Evolutionary conservation across 2,888 invertebrate species (phyloP).

Genomic region (Campaea margaritaria): DNA sequence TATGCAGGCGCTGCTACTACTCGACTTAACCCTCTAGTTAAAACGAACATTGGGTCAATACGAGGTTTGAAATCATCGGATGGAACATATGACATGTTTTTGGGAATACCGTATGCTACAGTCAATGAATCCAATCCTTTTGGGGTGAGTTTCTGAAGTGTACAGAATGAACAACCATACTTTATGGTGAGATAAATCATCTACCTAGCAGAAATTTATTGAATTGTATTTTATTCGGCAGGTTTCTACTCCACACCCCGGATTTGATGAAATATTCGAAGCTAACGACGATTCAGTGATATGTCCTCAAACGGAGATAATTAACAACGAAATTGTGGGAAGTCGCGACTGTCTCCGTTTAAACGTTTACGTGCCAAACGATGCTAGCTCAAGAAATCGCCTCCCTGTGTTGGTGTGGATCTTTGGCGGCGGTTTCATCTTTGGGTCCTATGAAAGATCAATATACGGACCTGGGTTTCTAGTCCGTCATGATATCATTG

Average conservation of each 20-base stretch:
- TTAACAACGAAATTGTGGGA: slow-evolving; percentile 48
- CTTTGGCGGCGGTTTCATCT: slow-evolving; percentile 56
- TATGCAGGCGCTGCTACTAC: slow-evolving; percentile 38
- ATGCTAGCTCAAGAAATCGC: slow-evolving; percentile 49
- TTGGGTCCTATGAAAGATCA: slow-evolving; percentile 52
- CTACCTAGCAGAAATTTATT: background rate
- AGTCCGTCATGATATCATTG: slow-evolving; percentile 59
- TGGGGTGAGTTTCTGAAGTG: slow-evolving; percentile 53
- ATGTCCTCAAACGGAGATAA: slow-evolving; percentile 61
- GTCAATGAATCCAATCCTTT: slow-evolving; percentile 61
- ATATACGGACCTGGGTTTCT: slow-evolving; percentile 57
- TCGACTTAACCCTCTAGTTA: slow-evolving; percentile 58
- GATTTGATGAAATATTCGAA: slow-evolving; percentile 56
- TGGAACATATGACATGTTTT: slow-evolving; percentile 63
- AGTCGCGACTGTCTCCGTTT: slow-evolving; percentile 56
- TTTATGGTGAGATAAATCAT: background rate
- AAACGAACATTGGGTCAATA: slow-evolving; percentile 57
- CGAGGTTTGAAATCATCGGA: slow-evolving; percentile 58
- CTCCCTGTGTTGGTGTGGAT: slow-evolving; percentile 65
- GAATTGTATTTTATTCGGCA: slow-evolving; percentile 29
- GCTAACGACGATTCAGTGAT: slow-evolving; percentile 61
- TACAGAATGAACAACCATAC: background rate
- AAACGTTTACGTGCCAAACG: slow-evolving; percentile 61
- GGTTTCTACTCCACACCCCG: slow-evolving; percentile 55
- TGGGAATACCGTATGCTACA: slow-evolving; percentile 67